Base-by-base conservation (phyloP, 2,888 invertebrate species). In the Petrolisthes manimaculis region DNA sequence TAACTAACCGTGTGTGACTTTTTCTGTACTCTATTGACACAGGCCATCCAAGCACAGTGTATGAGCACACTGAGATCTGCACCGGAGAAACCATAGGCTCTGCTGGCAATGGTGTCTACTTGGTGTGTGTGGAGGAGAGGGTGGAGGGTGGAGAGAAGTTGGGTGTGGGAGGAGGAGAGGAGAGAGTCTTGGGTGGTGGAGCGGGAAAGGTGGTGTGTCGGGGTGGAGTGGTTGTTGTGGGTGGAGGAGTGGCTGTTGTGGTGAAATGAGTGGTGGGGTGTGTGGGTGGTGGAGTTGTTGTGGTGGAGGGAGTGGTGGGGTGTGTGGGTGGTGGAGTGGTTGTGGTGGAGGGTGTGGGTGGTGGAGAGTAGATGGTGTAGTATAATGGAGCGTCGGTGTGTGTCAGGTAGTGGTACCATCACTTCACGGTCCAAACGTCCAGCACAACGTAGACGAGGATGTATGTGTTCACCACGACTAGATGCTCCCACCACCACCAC, bases 21-120 rank as follows among this genome's bases (percentile, higher is more conserved):
- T 37, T 21, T 37, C 9, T 67, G 18, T 51, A 37, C 21, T 24
- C 83, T 79, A n/a, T 77, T 67, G 12, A 69, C 74, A 80, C 80
- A 74, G 14, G n/a, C 21, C 8, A 88, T 74, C 88, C 88, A 88
- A 74, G 88, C 79, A 79, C 88, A 77, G 56, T 75, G 67, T 51
- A 88, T 9, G 71, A 88, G 69, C 3, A 88, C 83, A 80, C 75
- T 74, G n/a, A 88, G 24, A 53, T 88, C 88, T 51, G 88, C 83
- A 24, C 88, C 88, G 24, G 88, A 88, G 53, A 88, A 88, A 4
- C 88, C 88, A 88, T 88, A 88, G 6, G 88, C 88, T 74, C 61
- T 21, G 37, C 55, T 84, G 74, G 84, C 88, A 51, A 88, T 53
- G n/a, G 14, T 21, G 6, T 71, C 71, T 2, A 71, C 71, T 21